Evolutionary conservation across 2,888 invertebrate species (phyloP), one percentile per base, ranked within the genome.

Genomic region (Sipunculus nudus): DNA sequence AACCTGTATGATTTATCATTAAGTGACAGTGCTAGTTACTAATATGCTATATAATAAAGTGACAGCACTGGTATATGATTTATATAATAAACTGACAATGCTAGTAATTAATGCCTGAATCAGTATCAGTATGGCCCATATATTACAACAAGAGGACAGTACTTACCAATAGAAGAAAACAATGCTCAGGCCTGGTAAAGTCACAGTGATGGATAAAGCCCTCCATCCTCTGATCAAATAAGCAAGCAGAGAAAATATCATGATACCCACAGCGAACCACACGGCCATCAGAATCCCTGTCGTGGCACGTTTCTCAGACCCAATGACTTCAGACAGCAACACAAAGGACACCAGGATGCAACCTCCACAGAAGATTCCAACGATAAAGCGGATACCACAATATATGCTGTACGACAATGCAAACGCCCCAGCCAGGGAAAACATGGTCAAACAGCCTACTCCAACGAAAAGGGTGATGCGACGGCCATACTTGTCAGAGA

Each of bases 141-240:
- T n/a, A n/a, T n/a, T n/a, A n/a, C n/a, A n/a, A n/a, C n/a, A n/a
- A n/a, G n/a, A n/a, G n/a, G n/a, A n/a, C n/a, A n/a, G 25, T 40
- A 65, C 72, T 67, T 79, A 86, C 86, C 90, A 88, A 75, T 89
- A 87, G 79, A 91, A 90, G 13, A 87, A 75, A 23, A 62, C 13
- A 8, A 71, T 57, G 25, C 68, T 55, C 2, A 66, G 29, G 25
- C 69, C 64, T 19, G 75, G 75, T 6, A 73, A 21, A 1, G 73
- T 59, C 0, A 68, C 60, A 3, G 65, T 59, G 25, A 75, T 54
- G 32, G 71, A 64, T 32, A 77, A 60, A 19, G 62, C 47, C 23
- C 72, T 53, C 77, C 77, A 77, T 26, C 71, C 61, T 13, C 73
- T 53, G 39, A 74, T 53, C n/a, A 57, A 60, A 58, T 68, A 77